phyloP scores from a whole-genome alignment of 2,797 vertebrate genomes.

The Salmo trutta region DNA sequence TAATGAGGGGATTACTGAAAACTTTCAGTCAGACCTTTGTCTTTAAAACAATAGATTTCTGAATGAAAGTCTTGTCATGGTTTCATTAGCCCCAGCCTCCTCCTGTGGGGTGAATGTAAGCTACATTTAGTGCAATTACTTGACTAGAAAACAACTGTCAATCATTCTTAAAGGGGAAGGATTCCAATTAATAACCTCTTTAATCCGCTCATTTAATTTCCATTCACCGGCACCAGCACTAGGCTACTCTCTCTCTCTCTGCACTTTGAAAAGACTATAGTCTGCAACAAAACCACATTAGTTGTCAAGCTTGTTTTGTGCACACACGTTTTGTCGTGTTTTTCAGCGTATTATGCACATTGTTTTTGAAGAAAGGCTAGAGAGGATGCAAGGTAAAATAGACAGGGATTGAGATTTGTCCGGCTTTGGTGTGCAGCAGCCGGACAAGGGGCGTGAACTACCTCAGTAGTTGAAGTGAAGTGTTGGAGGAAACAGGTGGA shows the following conservation, averaged over 20 bases:
- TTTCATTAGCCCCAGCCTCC: conserved; percentile 69
- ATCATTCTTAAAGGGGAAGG: conserved; percentile 91
- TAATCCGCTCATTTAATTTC: conserved; percentile 85
- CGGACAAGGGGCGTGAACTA: conserved; percentile 28
- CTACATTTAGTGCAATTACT: conserved; percentile 86
- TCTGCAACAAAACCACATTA: conserved; percentile 30
- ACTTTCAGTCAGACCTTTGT: conserved; percentile 65
- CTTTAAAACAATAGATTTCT: conserved; percentile 64
- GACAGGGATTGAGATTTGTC: not conserved
- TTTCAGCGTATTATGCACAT: not conserved
- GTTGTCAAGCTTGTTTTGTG: conserved; percentile 9
- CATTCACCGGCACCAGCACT: conserved; percentile 62
- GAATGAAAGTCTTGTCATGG: conserved; percentile 68
- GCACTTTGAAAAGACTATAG: conserved; percentile 37
- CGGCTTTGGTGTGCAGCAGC: conserved; percentile 14
- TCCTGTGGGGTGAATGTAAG: conserved; percentile 68
- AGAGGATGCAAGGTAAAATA: not conserved
- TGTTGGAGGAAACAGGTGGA: conserved; percentile 64
- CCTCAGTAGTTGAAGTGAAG: conserved; percentile 45
- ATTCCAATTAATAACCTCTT: conserved; percentile 70
- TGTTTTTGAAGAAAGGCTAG: not conserved
- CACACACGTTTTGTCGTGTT: conserved; percentile 10
- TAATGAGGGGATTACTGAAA: conserved; percentile 51
- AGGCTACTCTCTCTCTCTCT: conserved; percentile 54
- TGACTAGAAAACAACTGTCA: conserved; percentile 84